phyloP scores from a whole-genome alignment of 2,797 vertebrate genomes.

The Eidolon dupreanum region DNA sequence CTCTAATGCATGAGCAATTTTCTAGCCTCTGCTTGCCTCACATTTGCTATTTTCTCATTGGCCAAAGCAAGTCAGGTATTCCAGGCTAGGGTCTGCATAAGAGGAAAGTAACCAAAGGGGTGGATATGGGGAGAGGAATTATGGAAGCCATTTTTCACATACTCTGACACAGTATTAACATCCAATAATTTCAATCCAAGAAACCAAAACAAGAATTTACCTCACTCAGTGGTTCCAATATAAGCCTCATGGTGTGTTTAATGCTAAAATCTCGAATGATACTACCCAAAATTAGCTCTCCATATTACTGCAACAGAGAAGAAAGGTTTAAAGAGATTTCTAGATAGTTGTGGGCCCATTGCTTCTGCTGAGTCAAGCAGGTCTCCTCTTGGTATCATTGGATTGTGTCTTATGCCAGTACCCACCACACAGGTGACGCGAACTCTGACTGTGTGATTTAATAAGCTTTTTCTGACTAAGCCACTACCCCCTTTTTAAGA shows the following conservation, averaged over 20 bases:
- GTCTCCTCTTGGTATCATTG: background rate
- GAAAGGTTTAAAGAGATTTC: background rate
- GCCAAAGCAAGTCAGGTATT: background rate
- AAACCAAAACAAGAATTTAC: background rate
- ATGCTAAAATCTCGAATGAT: background rate
- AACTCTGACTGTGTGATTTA: background rate
- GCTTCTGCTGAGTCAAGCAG: background rate
- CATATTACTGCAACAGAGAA: background rate
- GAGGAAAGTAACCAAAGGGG: background rate
- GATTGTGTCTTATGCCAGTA: background rate
- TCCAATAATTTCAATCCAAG: conserved; percentile 15
- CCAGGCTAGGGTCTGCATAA: background rate
- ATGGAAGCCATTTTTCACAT: background rate
- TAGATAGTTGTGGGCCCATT: background rate
- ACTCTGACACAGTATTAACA: background rate
- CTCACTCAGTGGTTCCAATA: background rate
- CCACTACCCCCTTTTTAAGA: background rate
- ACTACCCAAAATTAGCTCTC: background rate
- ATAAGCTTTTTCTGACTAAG: background rate
- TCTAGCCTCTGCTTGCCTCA: background rate
- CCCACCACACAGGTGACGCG: background rate
- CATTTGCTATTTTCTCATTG: background rate
- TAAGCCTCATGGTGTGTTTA: background rate
- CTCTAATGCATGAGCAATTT: background rate
- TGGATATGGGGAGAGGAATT: background rate